These are phyloP conservation scores for Oncorhynchus tshawytscha DNA, from an alignment of 2,113 vertebrate species.

Conservation along the genomic window DNA sequence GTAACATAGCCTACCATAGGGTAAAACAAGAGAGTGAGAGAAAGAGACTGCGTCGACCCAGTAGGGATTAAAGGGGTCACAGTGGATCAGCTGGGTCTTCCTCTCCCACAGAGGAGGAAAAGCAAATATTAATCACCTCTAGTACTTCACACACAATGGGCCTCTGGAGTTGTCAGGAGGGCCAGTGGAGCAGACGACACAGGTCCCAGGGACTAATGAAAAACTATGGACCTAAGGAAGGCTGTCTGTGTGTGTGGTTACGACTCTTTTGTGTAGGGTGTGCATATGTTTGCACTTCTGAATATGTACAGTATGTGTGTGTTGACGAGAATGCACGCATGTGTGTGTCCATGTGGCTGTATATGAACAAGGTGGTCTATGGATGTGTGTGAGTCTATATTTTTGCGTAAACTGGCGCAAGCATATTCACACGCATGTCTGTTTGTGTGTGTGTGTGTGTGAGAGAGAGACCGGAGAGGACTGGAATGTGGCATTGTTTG, in stretches of 20 bases:
- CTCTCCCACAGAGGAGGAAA: slow-evolving; percentile 68
- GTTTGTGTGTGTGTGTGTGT: slow-evolving; percentile 8
- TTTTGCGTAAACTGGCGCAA: slow-evolving; percentile 14
- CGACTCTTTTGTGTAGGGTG: not conserved
- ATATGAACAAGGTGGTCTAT: slow-evolving; percentile 2
- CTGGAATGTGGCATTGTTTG: slow-evolving; percentile 47
- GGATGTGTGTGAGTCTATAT: not conserved
- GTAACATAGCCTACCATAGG: too few species aligned
- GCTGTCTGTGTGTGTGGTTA: not conserved
- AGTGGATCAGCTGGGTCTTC: slow-evolving; percentile 69
- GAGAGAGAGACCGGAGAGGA: slow-evolving; percentile 11
- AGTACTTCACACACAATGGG: slow-evolving; percentile 69
- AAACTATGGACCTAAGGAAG: slow-evolving; percentile 10
- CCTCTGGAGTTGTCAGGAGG: slow-evolving; percentile 18
- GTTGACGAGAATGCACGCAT: not conserved
- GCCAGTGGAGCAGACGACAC: slow-evolving; percentile 38
- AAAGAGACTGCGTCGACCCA: slow-evolving; percentile 25
- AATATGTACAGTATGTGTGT: not conserved
- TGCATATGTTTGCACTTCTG: slow-evolving; percentile 8
- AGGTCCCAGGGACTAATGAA: slow-evolving; percentile 50
- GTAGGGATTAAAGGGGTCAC: slow-evolving; percentile 67
- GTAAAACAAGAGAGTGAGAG: slow-evolving; percentile 18
- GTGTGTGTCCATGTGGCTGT: slow-evolving; percentile 4
- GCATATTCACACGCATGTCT: slow-evolving; percentile 5
- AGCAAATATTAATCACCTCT: slow-evolving; percentile 79